Base-by-base conservation (phyloP, 2,797 vertebrate species). In the Salarias fasciatus region DNA sequence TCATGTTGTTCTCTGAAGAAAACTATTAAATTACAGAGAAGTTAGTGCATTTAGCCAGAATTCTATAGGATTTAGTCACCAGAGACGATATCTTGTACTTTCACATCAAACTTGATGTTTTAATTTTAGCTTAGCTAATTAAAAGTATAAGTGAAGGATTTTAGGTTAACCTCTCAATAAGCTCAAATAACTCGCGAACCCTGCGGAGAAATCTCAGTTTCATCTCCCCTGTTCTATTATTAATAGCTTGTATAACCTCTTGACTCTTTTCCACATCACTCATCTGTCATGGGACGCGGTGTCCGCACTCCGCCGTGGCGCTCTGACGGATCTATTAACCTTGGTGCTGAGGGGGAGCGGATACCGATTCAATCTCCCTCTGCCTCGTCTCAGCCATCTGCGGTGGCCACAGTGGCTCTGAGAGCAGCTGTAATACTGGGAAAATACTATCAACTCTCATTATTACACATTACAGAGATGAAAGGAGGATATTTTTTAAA, bases 281-380 rank as follows among this genome's bases (percentile, higher is more conserved):
- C 73, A 43, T 51, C 62, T 44, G 53, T 54, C 6, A 1, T 35
- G 49, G 53, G 67, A 62, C 44, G 1, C 1, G 24, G 18, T 11
- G 53, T 65, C 56, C 29, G 15, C 14, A 41, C 2, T 13, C 51
- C 47, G 67, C 36, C 53, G 42, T 66, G 63, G 38, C 43, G n/a
- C 12, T 55, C 41, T 64, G 72, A 83, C 73, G 14, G 65, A 78
- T 73, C 53, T 54, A 12, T 72, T 72, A 57, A 69, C 70, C 73
- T 69, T 35, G 36, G 11, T 4, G 63, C 33, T 41, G 48, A 48
- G 45, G 31, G 29, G 40, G 45, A 5, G 47, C 51, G 38, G 55
- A 41, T 38, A 6, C 53, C 30, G 30, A 1, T 46, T 69, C 45
- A 18, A 5, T 48, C 52, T 69, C 45, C 28, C 18, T 53, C 13